Evolutionary conservation across 2,888 invertebrate species (phyloP).

Genomic region (Drosophila algonquin): DNA sequence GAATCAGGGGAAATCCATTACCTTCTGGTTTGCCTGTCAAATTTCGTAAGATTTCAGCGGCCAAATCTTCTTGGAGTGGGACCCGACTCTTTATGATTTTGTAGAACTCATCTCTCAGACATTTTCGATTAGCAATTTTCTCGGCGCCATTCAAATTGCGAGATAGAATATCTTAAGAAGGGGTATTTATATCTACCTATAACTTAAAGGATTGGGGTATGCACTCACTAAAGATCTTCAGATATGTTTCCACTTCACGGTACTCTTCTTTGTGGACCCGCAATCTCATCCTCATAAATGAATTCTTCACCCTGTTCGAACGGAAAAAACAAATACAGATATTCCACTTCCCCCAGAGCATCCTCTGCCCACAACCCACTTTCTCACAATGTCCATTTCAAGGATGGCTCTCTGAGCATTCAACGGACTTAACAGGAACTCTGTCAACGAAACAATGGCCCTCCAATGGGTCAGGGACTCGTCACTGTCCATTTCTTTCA

Average conservation of each 20-base stretch:
- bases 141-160: slow-evolving; percentile 66
- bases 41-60: slow-evolving; percentile 69
- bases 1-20: slow-evolving; percentile 6
- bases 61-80: slow-evolving; percentile 40
- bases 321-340: background rate
- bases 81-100: slow-evolving; percentile 56
- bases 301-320: slow-evolving; percentile 55
- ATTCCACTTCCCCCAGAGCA: background rate
- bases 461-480: slow-evolving; percentile 63
- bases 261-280: slow-evolving; percentile 37
- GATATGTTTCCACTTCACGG: slow-evolving; percentile 56
- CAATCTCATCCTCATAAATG: slow-evolving; percentile 59
- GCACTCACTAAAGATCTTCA: slow-evolving; percentile 62
- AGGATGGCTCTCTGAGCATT: slow-evolving; percentile 72
- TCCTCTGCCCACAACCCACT: slow-evolving; percentile 52
- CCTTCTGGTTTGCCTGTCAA: slow-evolving; percentile 67
- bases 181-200: background rate
- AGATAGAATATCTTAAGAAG: slow-evolving; percentile 60
- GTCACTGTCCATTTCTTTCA: slow-evolving; percentile 74
- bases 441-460: slow-evolving; percentile 73
- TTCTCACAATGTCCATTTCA: slow-evolving; percentile 75
- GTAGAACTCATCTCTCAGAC: slow-evolving; percentile 72
- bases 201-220: fast-evolving
- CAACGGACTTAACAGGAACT: slow-evolving; percentile 76
- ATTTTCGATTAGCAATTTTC: slow-evolving; percentile 56